Percentiles rank a stretch among this genome's conserved stretches.
Conservation (phyloP, 2,888 invertebrate species). For the Eupithecia subumbrata region DNA sequence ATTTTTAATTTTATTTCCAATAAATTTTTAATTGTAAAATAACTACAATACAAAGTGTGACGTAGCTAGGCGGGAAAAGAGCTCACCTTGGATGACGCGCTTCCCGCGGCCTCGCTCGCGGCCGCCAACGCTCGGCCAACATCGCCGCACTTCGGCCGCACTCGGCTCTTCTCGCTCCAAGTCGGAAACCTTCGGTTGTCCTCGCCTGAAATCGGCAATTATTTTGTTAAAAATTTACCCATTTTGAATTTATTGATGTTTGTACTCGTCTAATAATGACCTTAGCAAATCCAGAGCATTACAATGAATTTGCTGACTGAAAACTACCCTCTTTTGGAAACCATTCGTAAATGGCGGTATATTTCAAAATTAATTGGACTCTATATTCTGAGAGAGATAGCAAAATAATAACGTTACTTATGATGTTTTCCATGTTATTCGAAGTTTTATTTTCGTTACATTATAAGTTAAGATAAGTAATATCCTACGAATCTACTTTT, state of each 20-base stretch:
- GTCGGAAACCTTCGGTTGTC: constrained; percentile 51
- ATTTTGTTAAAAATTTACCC: constrained; percentile 40
- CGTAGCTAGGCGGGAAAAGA: constrained; percentile 78
- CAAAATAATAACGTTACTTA: background rate
- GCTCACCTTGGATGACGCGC: constrained; percentile 78
- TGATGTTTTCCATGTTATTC: background rate
- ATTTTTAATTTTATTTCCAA: constrained; percentile 14
- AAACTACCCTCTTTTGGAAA: background rate
- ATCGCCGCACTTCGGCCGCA: constrained; percentile 54
- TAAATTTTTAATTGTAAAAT: constrained; percentile 53
- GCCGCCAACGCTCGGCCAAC: constrained; percentile 69
- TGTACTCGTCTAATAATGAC: background rate
- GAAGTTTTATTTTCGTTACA: background rate
- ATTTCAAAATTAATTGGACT: background rate
- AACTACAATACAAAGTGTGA: constrained; percentile 68
- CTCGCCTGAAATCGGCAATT: constrained; percentile 59
- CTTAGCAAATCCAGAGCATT: background rate
- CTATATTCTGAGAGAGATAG: background rate
- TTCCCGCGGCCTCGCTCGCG: constrained; percentile 80
- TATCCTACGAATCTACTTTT: too few relatives aligned
- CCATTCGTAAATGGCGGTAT: background rate
- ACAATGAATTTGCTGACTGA: background rate
- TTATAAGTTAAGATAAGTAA: background rate
- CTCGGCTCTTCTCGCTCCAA: constrained; percentile 44
- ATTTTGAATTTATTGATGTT: constrained; percentile 21